These are phyloP conservation scores for Drosophila sordidula DNA, from an alignment of 2,888 invertebrate species.

Conservation along the genomic window DNA sequence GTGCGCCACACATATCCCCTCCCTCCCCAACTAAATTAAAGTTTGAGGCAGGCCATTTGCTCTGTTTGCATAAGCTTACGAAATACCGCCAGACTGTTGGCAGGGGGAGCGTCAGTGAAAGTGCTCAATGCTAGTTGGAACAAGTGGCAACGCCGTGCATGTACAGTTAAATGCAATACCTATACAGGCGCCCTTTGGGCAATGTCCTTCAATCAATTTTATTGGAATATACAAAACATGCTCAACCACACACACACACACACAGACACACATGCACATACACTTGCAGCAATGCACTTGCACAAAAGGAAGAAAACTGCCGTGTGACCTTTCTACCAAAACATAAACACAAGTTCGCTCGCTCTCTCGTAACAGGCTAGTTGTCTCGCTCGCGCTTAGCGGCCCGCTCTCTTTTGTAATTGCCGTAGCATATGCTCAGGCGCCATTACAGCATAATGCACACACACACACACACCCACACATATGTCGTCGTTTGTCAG, in stretches of 20 bases:
- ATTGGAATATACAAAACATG: slow-evolving; percentile 29
- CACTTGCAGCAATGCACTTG: slow-evolving; percentile 25
- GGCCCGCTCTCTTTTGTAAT: slow-evolving; percentile 35
- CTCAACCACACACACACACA: slow-evolving; percentile 2
- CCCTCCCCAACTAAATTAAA: not conserved
- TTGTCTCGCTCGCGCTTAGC: slow-evolving; percentile 42
- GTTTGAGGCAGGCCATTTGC: slow-evolving; percentile 1
- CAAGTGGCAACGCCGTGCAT: slow-evolving; percentile 10
- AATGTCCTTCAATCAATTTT: slow-evolving; percentile 59
- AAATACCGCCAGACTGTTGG: slow-evolving; percentile 25
- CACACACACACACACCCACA: slow-evolving; percentile 6
- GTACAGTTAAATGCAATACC: slow-evolving; percentile 20
- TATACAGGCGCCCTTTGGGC: slow-evolving; percentile 12
- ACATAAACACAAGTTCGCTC: slow-evolving; percentile 53
- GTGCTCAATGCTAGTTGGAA: slow-evolving; percentile 7
- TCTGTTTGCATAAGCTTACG: slow-evolving; percentile 34
- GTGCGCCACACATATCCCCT: not conserved
- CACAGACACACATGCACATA: slow-evolving; percentile 2
- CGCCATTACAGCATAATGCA: slow-evolving; percentile 55
- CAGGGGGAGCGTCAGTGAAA: slow-evolving; percentile 18
- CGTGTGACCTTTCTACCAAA: slow-evolving; percentile 74
- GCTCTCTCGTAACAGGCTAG: slow-evolving; percentile 19
- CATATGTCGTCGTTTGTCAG: slow-evolving; percentile 7
- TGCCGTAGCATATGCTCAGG: slow-evolving; percentile 73
- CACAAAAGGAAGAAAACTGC: slow-evolving; percentile 34